A percentile compares a stretch with the other conserved stretches of the same genome.
These are phyloP conservation scores for Lasioglossum lativentre DNA, from an alignment of 2,888 invertebrate genomes.

Conservation along the genomic window DNA sequence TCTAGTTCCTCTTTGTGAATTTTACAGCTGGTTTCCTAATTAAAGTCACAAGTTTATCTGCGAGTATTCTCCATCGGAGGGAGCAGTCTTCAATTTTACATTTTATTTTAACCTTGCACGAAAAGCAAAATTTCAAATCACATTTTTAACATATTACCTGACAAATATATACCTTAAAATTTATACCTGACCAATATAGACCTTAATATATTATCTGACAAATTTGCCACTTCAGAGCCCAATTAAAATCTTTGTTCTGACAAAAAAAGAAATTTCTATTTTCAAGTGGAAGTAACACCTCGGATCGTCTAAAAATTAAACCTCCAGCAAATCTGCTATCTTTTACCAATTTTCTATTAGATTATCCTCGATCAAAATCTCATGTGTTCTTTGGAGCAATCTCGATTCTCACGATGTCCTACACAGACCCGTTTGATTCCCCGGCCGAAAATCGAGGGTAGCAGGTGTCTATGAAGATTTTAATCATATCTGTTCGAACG, in stretches of 20 bases:
- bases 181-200: too few relatives aligned
- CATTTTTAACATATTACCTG: too few relatives aligned
- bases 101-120: too few relatives aligned
- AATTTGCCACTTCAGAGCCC: too few relatives aligned
- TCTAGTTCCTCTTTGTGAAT: neutral
- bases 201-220: too few relatives aligned
- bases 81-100: neutral
- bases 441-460: neutral
- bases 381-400: neutral
- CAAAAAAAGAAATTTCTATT: neutral
- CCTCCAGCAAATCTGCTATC: too few relatives aligned
- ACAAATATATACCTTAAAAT: too few relatives aligned
- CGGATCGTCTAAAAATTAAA: neutral
- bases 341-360: neutral
- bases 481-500: conserved; percentile 36
- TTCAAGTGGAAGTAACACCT: neutral
- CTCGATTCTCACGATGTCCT: neutral
- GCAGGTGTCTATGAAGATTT: conserved; percentile 53
- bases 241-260: neutral
- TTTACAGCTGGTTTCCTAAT: neutral
- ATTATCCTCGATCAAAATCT: too few relatives aligned
- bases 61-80: neutral
- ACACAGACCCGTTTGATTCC: neutral
- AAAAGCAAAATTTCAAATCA: too few relatives aligned
- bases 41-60: neutral